Conservation (phyloP, 37 sponge, comb jelly and placozoan genomes). For the Eunapius fragilis region DNA sequence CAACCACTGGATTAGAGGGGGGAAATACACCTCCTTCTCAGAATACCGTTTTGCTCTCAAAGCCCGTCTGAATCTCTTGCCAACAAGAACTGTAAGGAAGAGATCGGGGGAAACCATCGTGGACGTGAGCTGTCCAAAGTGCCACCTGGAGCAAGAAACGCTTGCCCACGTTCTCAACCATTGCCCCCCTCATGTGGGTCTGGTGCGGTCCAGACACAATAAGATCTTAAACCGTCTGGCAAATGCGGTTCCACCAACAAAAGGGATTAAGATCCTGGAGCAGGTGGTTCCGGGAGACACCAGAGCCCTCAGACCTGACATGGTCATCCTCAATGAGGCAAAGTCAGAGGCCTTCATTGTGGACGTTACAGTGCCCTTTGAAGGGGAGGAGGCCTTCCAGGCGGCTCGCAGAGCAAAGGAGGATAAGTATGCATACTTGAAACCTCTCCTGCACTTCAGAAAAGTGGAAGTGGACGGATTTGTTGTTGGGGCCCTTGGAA, state of each 20-base stretch:
- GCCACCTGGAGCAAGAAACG: background rate
- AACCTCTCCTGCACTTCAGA: no score
- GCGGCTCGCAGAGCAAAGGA: background rate
- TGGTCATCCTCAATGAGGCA: background rate
- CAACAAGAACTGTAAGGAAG: constrained; percentile 31
- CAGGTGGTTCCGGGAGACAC: constrained; percentile 7
- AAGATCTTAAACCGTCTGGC: background rate
- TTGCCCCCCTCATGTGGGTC: background rate
- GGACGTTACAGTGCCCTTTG: no score
- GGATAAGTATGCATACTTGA: no score
- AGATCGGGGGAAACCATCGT: background rate
- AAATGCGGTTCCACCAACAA: background rate
- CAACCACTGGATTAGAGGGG: constrained; percentile 28
- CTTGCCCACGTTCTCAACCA: background rate
- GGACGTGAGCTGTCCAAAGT: background rate
- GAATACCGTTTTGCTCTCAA: constrained; percentile 7
- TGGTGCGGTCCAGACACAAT: background rate
- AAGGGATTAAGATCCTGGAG: background rate
- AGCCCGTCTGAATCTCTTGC: constrained; percentile 7
- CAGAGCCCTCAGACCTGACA: background rate
- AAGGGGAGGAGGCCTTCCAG: no score
- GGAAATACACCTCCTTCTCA: constrained; percentile 14
- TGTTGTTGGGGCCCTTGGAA: no score
- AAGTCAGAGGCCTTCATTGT: no score
- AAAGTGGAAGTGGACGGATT: no score